A percentile compares a stretch with the other conserved stretches of the same genome.
phyloP scores from a whole-genome alignment of 1,140 invertebrate genomes.

The Teleogryllus occipitalis region DNA sequence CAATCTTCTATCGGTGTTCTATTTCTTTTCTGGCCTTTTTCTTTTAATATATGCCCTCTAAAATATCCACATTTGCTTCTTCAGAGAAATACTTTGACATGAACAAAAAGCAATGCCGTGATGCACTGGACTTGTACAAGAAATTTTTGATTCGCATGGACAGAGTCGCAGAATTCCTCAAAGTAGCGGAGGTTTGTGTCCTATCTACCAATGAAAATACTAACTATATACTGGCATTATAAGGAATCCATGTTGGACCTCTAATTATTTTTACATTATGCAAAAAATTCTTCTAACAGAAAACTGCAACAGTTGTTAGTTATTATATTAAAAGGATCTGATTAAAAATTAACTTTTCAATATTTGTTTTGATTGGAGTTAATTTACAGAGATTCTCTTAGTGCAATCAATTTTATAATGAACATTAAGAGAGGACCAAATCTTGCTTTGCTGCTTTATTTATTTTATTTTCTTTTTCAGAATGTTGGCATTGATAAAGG shows the following conservation, averaged over 20 bases:
- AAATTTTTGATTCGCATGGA: slow-evolving; percentile 99
- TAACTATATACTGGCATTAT: background rate
- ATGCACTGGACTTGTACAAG: slow-evolving; percentile 97
- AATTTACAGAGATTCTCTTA: slow-evolving; percentile 13
- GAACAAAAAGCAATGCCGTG: slow-evolving; percentile 98
- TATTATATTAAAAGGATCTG: too few species aligned
- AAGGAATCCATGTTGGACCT: background rate
- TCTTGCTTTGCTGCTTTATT: background rate
- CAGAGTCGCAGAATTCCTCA: slow-evolving; percentile 95
- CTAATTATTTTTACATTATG: too few species aligned
- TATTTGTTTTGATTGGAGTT: background rate
- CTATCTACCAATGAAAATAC: background rate
- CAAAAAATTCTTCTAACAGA: too few species aligned
- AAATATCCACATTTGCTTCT: background rate
- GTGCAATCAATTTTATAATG: background rate
- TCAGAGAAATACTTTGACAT: slow-evolving; percentile 98
- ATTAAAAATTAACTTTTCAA: background rate
- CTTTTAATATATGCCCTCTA: background rate
- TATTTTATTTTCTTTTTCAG: slow-evolving; percentile 41
- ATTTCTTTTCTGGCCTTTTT: background rate
- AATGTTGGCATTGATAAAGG: slow-evolving; percentile 98
- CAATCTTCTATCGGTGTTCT: background rate
- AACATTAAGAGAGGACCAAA: background rate
- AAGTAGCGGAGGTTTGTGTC: slow-evolving; percentile 77
- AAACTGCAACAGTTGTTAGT: too few species aligned